These are phyloP conservation scores for Drosophila borealis DNA, from an alignment of 2,888 invertebrate species.

Conservation along the genomic window DNA sequence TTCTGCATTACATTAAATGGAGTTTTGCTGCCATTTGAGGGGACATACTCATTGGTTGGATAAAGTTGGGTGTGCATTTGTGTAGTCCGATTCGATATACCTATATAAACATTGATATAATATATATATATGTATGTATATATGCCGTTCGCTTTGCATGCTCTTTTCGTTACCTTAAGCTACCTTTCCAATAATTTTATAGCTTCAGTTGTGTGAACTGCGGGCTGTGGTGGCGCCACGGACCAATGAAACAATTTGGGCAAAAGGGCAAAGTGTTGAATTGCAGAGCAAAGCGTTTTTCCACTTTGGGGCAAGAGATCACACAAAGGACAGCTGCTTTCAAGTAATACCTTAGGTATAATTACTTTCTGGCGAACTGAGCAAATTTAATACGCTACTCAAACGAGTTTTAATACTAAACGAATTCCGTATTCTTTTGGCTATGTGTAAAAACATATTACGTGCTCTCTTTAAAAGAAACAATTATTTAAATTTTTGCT, in stretches of 20 bases:
- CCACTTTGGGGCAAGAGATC: slow-evolving; percentile 13
- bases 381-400: background rate
- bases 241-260: slow-evolving; percentile 5
- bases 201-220: slow-evolving; percentile 29
- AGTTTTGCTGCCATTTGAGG: slow-evolving; percentile 26
- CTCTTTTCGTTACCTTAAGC: slow-evolving; percentile 46
- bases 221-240: slow-evolving; percentile 8
- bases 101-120: slow-evolving; percentile 3
- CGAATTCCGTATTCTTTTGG: background rate
- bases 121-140: background rate
- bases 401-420: background rate
- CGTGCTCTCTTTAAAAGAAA: background rate
- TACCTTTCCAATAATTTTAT: slow-evolving; percentile 43
- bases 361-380: slow-evolving; percentile 17
- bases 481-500: too few species aligned
- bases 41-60: slow-evolving; percentile 1
- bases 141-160: slow-evolving; percentile 51
- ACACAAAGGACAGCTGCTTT: slow-evolving; percentile 20
- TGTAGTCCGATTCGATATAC: slow-evolving; percentile 12
- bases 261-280: slow-evolving; percentile 31
- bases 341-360: slow-evolving; percentile 24
- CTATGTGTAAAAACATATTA: background rate
- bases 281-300: slow-evolving; percentile 19
- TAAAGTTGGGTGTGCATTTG: background rate
- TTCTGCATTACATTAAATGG: slow-evolving; percentile 52